Conservation (phyloP, 2,113 vertebrate genomes). For the Murina feae region DNA sequence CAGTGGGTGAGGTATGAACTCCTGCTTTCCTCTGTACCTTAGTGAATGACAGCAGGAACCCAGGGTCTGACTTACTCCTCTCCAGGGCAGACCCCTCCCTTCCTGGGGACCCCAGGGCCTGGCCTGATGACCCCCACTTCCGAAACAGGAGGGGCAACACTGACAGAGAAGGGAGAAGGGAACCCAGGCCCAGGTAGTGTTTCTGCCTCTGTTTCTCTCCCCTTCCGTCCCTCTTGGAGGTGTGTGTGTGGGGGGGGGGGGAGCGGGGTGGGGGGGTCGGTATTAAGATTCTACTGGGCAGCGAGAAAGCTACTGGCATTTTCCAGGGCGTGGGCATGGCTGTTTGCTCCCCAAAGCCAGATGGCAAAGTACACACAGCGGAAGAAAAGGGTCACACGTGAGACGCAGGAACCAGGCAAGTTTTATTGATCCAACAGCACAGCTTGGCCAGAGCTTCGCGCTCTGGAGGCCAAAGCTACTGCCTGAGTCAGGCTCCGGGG, state of each 20-base stretch:
- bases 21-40: background rate
- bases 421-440: slow-evolving; percentile 42
- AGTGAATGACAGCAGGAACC: background rate
- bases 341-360: background rate
- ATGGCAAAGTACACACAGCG: background rate
- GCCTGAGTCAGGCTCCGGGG: background rate
- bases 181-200: background rate
- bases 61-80: background rate
- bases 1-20: no score
- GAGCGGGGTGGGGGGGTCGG: no score
- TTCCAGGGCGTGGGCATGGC: background rate
- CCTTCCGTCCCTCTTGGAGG: background rate
- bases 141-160: background rate
- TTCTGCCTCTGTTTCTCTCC: background rate
- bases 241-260: background rate
- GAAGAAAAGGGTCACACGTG: background rate
- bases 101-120: background rate
- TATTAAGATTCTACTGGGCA: background rate
- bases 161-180: background rate
- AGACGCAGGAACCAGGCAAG: background rate
- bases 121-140: background rate
- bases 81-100: no score
- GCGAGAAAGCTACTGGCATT: slow-evolving; percentile 16
- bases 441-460: background rate
- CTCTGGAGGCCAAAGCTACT: no score